Percentiles rank a stretch among this genome's conserved stretches.
phyloP scores from a whole-genome alignment of 92 coral and sea anemone genomes.

The Zoanthus gigantus region DNA sequence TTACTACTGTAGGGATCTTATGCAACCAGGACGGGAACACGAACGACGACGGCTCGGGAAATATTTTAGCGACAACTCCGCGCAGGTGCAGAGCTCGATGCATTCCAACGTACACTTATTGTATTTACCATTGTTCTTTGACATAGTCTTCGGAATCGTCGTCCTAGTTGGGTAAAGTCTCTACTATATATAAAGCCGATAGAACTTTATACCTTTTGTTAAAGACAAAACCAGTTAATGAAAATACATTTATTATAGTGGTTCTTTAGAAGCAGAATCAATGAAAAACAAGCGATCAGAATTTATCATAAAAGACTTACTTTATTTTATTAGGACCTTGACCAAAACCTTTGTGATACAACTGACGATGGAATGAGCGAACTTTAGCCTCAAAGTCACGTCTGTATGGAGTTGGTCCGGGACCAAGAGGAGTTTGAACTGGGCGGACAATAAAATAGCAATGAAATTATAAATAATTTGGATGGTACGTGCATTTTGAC shows the following conservation, averaged over 20 bases:
- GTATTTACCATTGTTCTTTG: no score
- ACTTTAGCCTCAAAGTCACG: constrained; percentile 99
- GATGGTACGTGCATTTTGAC: no score
- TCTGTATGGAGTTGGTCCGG: constrained; percentile 97
- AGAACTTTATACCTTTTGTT: background rate
- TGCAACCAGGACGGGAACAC: no score
- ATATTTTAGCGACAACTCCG: no score
- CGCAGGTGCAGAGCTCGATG: no score
- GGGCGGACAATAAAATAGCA: background rate
- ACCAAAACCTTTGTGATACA: constrained; percentile 91
- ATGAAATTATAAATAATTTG: background rate
- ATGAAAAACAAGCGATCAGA: background rate
- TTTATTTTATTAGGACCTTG: constrained; percentile 97
- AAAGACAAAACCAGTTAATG: background rate
- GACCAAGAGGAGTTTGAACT: constrained; percentile 54
- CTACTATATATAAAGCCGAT: no score
- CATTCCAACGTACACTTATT: no score
- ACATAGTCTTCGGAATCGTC: no score
- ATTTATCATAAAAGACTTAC: constrained; percentile 57
- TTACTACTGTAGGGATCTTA: no score
- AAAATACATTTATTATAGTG: background rate
- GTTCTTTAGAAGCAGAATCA: background rate
- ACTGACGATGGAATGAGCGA: constrained; percentile 96
- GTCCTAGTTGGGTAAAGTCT: no score
- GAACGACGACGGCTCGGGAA: no score